These are phyloP conservation scores for Gymnorhina tibicen DNA, from an alignment of 2,113 vertebrate genomes.

Conservation along the genomic window DNA sequence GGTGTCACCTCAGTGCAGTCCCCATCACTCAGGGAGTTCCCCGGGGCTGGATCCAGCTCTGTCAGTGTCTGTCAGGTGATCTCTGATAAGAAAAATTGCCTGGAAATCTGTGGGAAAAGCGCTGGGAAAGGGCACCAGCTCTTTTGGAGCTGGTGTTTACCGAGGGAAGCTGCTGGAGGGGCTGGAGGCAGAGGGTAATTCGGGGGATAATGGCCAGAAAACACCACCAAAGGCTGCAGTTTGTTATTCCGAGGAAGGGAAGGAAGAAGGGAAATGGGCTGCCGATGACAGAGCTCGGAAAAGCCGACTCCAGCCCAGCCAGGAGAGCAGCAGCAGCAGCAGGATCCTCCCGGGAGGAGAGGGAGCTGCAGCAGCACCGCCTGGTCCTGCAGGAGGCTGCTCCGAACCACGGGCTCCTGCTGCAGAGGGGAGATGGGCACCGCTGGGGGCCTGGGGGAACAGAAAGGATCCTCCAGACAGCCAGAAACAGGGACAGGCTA, in stretches of 20 bases:
- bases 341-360: not conserved
- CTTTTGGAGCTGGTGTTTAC: not conserved
- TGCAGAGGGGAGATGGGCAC: fast-evolving
- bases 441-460: fast-evolving
- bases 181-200: not conserved
- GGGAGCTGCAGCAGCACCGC: not conserved
- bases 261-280: not conserved
- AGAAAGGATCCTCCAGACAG: not conserved
- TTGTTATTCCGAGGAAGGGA: not conserved
- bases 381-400: not conserved
- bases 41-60: fast-evolving
- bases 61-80: fast-evolving
- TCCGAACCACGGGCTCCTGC: fast-evolving
- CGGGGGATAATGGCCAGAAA: not conserved
- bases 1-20: fast-evolving
- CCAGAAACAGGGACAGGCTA: not conserved
- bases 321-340: not conserved
- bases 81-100: fast-evolving
- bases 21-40: fast-evolving
- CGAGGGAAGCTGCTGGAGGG: not conserved
- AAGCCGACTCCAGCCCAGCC: not conserved
- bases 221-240: not conserved
- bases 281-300: not conserved
- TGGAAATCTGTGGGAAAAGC: not conserved
- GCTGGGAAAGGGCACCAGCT: not conserved